A percentile compares a stretch with the other conserved stretches of the same genome.
These are phyloP conservation scores for Muntiacus muntjak DNA, from an alignment of 2,113 vertebrate genomes.

Conservation along the genomic window DNA sequence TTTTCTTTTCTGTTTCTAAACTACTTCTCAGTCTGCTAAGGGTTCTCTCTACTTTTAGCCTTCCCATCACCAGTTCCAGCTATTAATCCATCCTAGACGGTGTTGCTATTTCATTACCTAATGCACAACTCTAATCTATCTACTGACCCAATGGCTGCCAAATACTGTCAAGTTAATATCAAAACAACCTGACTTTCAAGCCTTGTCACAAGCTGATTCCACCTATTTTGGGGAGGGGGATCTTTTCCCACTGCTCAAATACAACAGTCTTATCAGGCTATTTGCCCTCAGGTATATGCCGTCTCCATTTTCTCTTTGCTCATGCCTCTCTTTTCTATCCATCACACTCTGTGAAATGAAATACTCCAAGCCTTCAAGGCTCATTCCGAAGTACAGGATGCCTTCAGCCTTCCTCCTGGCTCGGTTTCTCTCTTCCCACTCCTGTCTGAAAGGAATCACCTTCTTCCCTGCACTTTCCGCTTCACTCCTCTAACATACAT, in stretches of 20 bases:
- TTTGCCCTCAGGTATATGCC: neutral
- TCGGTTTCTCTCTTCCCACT: neutral
- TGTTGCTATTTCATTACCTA: neutral
- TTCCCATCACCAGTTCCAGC: neutral
- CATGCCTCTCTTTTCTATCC: neutral
- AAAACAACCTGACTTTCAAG: neutral
- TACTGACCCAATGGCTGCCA: neutral
- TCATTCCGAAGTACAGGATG: neutral
- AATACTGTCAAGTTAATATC: neutral
- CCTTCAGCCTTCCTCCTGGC: neutral
- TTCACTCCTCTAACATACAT: neutral
- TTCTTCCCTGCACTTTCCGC: neutral
- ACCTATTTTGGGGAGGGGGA: neutral
- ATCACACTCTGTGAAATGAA: neutral
- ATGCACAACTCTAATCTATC: neutral
- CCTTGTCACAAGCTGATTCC: neutral
- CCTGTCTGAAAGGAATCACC: neutral
- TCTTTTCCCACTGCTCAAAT: neutral
- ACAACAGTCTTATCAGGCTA: neutral
- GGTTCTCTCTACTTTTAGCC: neutral
- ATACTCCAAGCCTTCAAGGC: neutral
- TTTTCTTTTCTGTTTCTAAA: neutral
- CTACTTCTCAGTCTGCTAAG: rapidly evolving
- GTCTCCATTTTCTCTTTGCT: neutral
- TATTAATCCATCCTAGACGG: neutral